phyloP scores from a whole-genome alignment of 1,140 invertebrate genomes.

The Brachionus plicatilis region DNA sequence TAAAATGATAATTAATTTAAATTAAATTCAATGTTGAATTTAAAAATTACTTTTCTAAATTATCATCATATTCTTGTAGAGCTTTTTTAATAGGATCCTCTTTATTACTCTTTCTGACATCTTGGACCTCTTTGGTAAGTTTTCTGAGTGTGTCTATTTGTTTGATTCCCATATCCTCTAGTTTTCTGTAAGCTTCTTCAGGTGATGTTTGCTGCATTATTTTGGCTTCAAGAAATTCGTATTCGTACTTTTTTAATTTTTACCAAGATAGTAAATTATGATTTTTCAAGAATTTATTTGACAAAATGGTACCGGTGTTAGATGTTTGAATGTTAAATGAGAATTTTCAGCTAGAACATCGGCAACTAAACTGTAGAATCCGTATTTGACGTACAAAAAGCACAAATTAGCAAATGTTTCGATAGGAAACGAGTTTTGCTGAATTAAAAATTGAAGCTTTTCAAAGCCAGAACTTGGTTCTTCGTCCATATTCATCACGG shows the following conservation, averaged over 20 bases:
- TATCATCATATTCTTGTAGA: slow-evolving; percentile 85
- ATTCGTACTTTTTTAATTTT: slow-evolving; percentile 59
- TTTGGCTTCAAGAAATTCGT: slow-evolving; percentile 73
- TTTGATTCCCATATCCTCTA: slow-evolving; percentile 86
- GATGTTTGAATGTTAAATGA: slow-evolving; percentile 89
- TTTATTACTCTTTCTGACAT: slow-evolving; percentile 76
- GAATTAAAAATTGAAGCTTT: slow-evolving; percentile 90
- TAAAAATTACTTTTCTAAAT: slow-evolving; percentile 68
- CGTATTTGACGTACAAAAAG: slow-evolving; percentile 87
- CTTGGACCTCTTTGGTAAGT: slow-evolving; percentile 79
- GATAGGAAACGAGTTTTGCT: slow-evolving; percentile 85
- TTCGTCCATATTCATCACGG: slow-evolving; percentile 83
- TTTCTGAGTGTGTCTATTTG: slow-evolving; percentile 84
- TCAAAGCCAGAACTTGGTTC: slow-evolving; percentile 88
- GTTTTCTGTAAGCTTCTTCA: slow-evolving; percentile 91
- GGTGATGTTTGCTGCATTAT: slow-evolving; percentile 95
- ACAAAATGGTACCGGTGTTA: slow-evolving; percentile 67
- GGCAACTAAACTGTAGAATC: slow-evolving; percentile 86
- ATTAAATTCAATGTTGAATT: not conserved
- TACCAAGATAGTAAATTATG: no score
- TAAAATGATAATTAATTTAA: slow-evolving; percentile 49
- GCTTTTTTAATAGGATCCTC: slow-evolving; percentile 81
- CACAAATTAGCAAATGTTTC: slow-evolving; percentile 96
- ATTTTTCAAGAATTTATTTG: slow-evolving; percentile 57
- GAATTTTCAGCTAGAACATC: slow-evolving; percentile 96